Base-by-base conservation (phyloP, 2,113 vertebrate species). In the Falcunculus frontatus region DNA sequence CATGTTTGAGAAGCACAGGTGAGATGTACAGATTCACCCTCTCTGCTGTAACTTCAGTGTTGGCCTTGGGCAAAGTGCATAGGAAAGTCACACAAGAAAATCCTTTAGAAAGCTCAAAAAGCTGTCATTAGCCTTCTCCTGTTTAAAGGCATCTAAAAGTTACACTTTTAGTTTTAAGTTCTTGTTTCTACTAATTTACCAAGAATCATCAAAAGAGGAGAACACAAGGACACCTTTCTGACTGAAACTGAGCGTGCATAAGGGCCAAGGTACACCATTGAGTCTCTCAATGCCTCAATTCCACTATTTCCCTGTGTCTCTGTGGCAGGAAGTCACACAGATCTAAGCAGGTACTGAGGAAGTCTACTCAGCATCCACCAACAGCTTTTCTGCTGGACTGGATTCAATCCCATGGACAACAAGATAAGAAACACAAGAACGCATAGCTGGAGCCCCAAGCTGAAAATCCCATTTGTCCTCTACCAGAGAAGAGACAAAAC, bases 1-100 rank as follows among this genome's bases (percentile, higher is more conserved):
- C 2, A 0, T 0, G 0, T 69, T 47, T 69, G 52, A 88, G 32
- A 79, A 23, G 13, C 25, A 27, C 46, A 52, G 6, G 10, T 11
- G 20, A 53, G 18, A 68, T 1, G 6, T 4, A 41, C 4, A 53
- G 42, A 42, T 57, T 49, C 39, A 57, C 16, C 10, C 19, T 52
- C 64, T 14, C 1, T 17, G 14, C 32, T 50, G 7, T n/a, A 72
- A 79, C 59, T 50, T 79, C 35, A 42, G 0, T 0, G 0, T 15
- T 33, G 52, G 7, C 16, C n/a, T 12, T 55, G 29, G 27, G 27
- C 41, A 87, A 86, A 81, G 13, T 9, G 4, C 16, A 33, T 7
- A 4, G 5, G 6, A 39, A 64, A 76, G 53, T 29, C 50, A 52
- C 2, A 4, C 11, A 3, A 32, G 10, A 73, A 37, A 75, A 65